A percentile compares a stretch with the other conserved stretches of the same genome.
phyloP scores from a whole-genome alignment of 2,113 vertebrate genomes.

The Lophotis ruficrista region DNA sequence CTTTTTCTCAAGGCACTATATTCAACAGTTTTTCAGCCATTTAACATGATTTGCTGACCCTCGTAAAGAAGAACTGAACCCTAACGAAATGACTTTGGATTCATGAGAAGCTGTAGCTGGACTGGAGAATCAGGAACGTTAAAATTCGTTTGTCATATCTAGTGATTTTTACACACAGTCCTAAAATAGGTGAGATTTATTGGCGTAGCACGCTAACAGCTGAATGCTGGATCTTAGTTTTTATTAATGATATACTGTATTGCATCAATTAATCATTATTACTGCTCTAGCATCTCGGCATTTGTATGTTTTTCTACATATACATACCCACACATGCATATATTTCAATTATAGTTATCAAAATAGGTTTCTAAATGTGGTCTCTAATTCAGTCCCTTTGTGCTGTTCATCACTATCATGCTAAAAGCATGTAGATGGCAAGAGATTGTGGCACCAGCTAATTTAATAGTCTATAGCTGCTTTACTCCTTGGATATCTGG shows the following conservation, averaged over 20 bases:
- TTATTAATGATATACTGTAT: neutral
- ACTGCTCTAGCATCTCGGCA: neutral
- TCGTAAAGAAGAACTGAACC: neutral
- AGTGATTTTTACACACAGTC: neutral
- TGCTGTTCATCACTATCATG: neutral
- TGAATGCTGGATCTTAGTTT: neutral
- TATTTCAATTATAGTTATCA: neutral
- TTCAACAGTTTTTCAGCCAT: neutral
- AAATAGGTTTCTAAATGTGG: neutral
- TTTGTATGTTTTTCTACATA: neutral
- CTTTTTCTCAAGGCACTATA: neutral
- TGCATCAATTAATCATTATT: neutral
- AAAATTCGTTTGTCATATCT: neutral
- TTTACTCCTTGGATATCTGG: neutral
- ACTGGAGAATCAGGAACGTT: neutral
- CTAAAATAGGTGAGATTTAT: neutral
- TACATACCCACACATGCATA: neutral
- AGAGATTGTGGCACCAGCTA: neutral
- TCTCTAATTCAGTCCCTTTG: neutral
- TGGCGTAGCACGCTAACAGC: rapidly evolving
- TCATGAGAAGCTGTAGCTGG: neutral
- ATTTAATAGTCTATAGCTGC: neutral
- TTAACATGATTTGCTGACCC: neutral
- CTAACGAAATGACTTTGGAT: neutral
- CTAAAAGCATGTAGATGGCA: neutral